Percentiles rank a stretch among this genome's conserved stretches.
These are phyloP conservation scores for Drosophila busckii DNA, from an alignment of 1,140 invertebrate species.

Conservation along the genomic window DNA sequence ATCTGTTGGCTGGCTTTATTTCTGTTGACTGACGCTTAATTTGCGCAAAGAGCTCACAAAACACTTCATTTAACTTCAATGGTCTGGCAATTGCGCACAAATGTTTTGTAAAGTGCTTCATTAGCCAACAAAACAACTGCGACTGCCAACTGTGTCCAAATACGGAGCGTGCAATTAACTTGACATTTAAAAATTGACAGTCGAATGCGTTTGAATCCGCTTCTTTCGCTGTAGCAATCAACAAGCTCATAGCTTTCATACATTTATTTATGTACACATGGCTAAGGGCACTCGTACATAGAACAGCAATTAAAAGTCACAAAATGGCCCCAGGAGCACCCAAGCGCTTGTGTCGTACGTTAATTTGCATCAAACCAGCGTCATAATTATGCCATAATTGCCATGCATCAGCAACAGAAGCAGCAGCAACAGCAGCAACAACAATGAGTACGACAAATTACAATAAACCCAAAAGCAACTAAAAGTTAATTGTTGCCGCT, in stretches of 20 bases:
- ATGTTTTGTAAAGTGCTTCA: slow-evolving; percentile 61
- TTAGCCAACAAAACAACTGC: slow-evolving; percentile 32
- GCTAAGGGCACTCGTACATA: too few species aligned
- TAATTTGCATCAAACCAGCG: slow-evolving; percentile 49
- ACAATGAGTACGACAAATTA: slow-evolving; percentile 1
- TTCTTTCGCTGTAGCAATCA: too few species aligned
- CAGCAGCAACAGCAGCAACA: slow-evolving; percentile 3
- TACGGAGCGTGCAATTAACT: slow-evolving; percentile 40
- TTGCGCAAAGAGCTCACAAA: slow-evolving; percentile 40
- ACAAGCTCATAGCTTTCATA: too few species aligned
- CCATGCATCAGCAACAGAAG: slow-evolving; percentile 31
- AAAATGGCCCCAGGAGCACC: slow-evolving; percentile 37
- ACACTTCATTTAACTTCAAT: slow-evolving; percentile 73
- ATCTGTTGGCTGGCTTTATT: not conserved
- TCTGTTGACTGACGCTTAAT: slow-evolving; percentile 32
- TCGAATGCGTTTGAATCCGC: too few species aligned
- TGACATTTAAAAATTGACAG: slow-evolving; percentile 40
- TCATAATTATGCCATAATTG: slow-evolving; percentile 64
- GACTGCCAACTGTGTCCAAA: slow-evolving; percentile 12
- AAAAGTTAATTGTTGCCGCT: slow-evolving; percentile 47
- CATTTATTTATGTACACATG: too few species aligned
- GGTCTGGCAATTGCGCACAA: slow-evolving; percentile 56
- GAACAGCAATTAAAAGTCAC: slow-evolving; percentile 31
- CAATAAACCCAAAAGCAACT: slow-evolving; percentile 18
- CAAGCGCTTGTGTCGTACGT: slow-evolving; percentile 33